A percentile compares a stretch with the other conserved stretches of the same genome.
phyloP scores from a whole-genome alignment of 2,888 invertebrate species.

The Ormyrus pomaceus region DNA sequence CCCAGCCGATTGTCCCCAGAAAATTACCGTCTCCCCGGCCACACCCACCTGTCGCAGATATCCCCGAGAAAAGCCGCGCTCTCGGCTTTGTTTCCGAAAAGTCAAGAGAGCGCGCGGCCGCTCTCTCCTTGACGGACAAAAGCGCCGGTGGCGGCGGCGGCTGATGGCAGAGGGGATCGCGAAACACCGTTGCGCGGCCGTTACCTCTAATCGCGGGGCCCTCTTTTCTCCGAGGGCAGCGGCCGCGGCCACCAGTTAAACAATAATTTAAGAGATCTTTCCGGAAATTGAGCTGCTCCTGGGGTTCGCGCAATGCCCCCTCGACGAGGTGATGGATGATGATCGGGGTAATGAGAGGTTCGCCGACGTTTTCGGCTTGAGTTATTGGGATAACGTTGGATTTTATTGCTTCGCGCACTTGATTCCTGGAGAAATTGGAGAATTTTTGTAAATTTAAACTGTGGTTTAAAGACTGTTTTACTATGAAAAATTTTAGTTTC shows the following conservation, averaged over 20 bases:
- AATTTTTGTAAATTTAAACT: too few species aligned
- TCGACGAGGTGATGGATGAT: neutral
- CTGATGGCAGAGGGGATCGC: slow-evolving; percentile 29
- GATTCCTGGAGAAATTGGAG: too few species aligned
- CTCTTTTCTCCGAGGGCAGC: too few species aligned
- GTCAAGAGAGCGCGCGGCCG: slow-evolving; percentile 13
- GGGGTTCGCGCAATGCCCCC: too few species aligned
- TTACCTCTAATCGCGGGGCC: slow-evolving; percentile 61
- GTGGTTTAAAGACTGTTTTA: too few species aligned
- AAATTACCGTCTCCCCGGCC: slow-evolving; percentile 28
- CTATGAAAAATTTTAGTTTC: too few species aligned
- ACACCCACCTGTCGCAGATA: slow-evolving; percentile 49
- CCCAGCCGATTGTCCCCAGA: slow-evolving; percentile 30
- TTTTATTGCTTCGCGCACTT: too few species aligned
- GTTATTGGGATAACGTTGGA: neutral
- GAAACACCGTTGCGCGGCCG: slow-evolving; percentile 59
- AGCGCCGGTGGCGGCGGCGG: slow-evolving; percentile 24
- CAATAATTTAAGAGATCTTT: neutral
- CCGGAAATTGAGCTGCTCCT: too few species aligned
- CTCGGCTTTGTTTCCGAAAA: slow-evolving; percentile 16
- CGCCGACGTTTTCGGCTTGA: neutral
- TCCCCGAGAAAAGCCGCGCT: slow-evolving; percentile 3
- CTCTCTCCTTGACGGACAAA: slow-evolving; percentile 14
- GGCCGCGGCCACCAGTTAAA: slow-evolving; percentile 51
- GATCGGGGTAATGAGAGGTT: neutral